Percentiles rank a stretch among this genome's conserved stretches.
Evolutionary conservation across 2,797 vertebrate species (phyloP).

Genomic region (Schizothorax lantsangensis): DNA sequence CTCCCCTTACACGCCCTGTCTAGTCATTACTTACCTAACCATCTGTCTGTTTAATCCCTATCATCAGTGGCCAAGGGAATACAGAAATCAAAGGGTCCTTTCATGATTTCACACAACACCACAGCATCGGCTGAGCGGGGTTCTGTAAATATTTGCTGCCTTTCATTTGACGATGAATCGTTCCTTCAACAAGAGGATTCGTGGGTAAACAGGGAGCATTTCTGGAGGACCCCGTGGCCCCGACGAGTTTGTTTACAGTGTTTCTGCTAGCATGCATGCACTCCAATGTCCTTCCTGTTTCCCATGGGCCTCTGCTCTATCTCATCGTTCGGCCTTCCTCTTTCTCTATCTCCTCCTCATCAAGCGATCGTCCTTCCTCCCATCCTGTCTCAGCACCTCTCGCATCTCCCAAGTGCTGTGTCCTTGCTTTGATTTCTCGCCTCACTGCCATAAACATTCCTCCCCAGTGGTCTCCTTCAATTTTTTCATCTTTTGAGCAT

Average conservation of each 20-base stretch:
- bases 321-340: constrained; percentile 58
- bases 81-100: constrained; percentile 66
- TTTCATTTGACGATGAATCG: constrained; percentile 56
- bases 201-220: constrained; percentile 59
- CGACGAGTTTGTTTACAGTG: constrained; percentile 62
- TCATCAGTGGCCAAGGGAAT: constrained; percentile 64
- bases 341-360: constrained; percentile 57
- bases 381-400: constrained; percentile 49
- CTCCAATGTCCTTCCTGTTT: constrained; percentile 61
- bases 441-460: constrained; percentile 61
- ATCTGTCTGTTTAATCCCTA: constrained; percentile 71
- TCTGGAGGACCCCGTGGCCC: constrained; percentile 50
- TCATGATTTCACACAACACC: constrained; percentile 59
- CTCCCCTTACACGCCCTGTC: constrained; percentile 54
- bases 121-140: constrained; percentile 40
- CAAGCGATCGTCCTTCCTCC: constrained; percentile 44
- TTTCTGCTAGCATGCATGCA: constrained; percentile 53
- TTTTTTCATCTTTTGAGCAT: constrained; percentile 60
- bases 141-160: constrained; percentile 65
- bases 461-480: constrained; percentile 57
- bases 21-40: constrained; percentile 67
- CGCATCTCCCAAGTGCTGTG: constrained; percentile 53
- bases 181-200: constrained; percentile 56
- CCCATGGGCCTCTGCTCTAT: constrained; percentile 57
- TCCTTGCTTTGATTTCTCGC: constrained; percentile 63